Evolutionary conservation across 2,113 vertebrate species (phyloP).

Genomic region (Gymnocephalus cernua): DNA sequence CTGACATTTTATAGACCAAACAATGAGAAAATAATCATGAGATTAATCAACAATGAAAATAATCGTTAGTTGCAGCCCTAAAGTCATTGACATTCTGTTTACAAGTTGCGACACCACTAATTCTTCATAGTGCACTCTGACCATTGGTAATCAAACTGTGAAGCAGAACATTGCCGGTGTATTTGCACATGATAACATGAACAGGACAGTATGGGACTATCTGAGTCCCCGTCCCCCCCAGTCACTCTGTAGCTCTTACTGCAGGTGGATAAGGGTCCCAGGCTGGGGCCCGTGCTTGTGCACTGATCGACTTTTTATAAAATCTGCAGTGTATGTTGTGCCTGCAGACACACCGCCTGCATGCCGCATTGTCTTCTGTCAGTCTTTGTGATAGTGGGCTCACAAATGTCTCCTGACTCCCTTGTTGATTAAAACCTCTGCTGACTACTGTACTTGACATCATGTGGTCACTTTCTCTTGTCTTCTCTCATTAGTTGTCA

Average conservation of each 20-base stretch:
- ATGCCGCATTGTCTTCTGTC: slow-evolving; percentile 56
- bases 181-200: not conserved
- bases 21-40: too few species aligned
- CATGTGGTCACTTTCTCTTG: slow-evolving; percentile 24
- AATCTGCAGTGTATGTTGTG: slow-evolving; percentile 58
- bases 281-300: slow-evolving; percentile 1
- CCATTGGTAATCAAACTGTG: not conserved
- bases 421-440: slow-evolving; percentile 43
- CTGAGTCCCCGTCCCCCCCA: not conserved
- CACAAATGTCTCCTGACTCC: slow-evolving; percentile 17
- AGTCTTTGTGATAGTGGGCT: slow-evolving; percentile 30
- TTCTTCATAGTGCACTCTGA: not conserved
- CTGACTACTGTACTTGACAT: slow-evolving; percentile 28
- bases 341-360: slow-evolving; percentile 45
- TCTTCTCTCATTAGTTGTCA: slow-evolving; percentile 19
- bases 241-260: slow-evolving; percentile 2
- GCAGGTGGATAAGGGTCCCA: slow-evolving; percentile 36
- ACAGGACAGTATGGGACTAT: not conserved
- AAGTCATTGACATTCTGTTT: not conserved
- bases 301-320: slow-evolving; percentile 41
- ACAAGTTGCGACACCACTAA: not conserved
- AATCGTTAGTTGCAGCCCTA: too few species aligned
- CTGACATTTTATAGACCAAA: too few species aligned
- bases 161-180: too few species aligned
- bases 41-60: too few species aligned